Percentiles rank a stretch among this genome's conserved stretches.
These are phyloP conservation scores for Prorops nasuta DNA, from an alignment of 1,140 invertebrate species.

Conservation along the genomic window DNA sequence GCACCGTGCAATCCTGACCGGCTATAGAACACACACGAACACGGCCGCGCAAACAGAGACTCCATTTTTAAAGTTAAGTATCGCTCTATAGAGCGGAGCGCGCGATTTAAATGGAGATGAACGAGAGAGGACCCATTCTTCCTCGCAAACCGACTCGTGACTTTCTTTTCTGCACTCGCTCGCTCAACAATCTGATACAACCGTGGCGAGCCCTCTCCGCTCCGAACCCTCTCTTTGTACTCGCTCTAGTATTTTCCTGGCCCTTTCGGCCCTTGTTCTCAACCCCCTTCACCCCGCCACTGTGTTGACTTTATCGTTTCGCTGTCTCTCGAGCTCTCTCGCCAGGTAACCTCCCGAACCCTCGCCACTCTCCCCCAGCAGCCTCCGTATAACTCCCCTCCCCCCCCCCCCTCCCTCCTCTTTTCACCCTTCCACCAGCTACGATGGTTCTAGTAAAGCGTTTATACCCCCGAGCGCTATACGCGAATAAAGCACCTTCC, in stretches of 20 bases:
- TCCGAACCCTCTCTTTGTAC: background rate
- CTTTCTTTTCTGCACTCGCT: background rate
- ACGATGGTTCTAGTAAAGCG: slow-evolving; percentile 8
- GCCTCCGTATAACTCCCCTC: slow-evolving; percentile 11
- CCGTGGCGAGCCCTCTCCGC: background rate
- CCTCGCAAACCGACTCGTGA: slow-evolving; percentile 12
- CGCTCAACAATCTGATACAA: no score
- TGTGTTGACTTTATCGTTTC: slow-evolving; percentile 7
- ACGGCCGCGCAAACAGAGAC: no score
- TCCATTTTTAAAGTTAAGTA: slow-evolving; percentile 45
- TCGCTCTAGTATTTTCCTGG: background rate
- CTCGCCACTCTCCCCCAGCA: slow-evolving; percentile 8
- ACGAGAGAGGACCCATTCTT: slow-evolving; percentile 31
- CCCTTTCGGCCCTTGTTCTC: background rate
- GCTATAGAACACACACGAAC: no score
- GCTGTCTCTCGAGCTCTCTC: slow-evolving; percentile 8
- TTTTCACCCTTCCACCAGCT: background rate
- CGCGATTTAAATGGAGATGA: slow-evolving; percentile 42
- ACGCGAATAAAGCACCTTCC: slow-evolving; percentile 9
- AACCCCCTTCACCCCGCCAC: slow-evolving; percentile 4
- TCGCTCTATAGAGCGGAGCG: slow-evolving; percentile 34
- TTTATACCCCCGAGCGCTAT: slow-evolving; percentile 5
- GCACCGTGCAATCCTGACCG: slow-evolving; percentile 24
- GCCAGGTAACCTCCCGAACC: no score
- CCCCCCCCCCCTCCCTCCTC: background rate